Evolutionary conservation across 2,797 vertebrate genomes (phyloP), one percentile per base, ranked within the genome.

Genomic region (Channallabes apus): DNA sequence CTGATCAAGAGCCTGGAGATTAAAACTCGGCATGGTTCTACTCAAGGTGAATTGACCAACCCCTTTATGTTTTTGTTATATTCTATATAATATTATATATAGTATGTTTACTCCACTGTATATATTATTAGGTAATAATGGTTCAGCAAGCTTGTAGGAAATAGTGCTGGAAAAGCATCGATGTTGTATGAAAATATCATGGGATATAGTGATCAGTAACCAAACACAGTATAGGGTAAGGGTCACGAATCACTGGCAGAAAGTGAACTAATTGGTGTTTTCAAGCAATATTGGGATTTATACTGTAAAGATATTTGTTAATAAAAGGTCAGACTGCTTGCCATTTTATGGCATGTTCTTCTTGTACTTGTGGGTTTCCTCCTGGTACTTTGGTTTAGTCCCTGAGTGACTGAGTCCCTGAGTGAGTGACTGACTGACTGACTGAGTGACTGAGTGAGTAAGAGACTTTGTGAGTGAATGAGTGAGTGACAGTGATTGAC

Each of bases 1-100:
- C 83, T 97, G 41, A 92, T 99, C 59, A 98, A 97, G 93, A 94
- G 97, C 7, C 76, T 97, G 86, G 96, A 98, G 92, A 92, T 95
- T 85, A 94, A 93, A 89, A 86, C 94, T 82, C 92, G 94, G 62
- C 89, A 89, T 6, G 86, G 79, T 78, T 24, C 32, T 20, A 65
- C 83, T 59, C 81, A 90, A 91, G 90, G 92, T 93, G 92, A 95
- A 87, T 24, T 6, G 20, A 54, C 58, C 56, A 35, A 12, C 54
- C 20, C 6, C 3, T 38, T 61, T 59, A 38, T 12, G 4, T 78
- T 78, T 78, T 35, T 6, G 6, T 22, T 5, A 76, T 32, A 18
- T 75, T 20, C 27, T 14, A 20, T 8, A 12, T 58, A 6, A 32
- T 32, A 58, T 77, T 77, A 4, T 32, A 41, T 41, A 41, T 41